These are phyloP conservation scores for Notolabrus celidotus DNA, from an alignment of 2,797 vertebrate genomes.

Conservation along the genomic window DNA sequence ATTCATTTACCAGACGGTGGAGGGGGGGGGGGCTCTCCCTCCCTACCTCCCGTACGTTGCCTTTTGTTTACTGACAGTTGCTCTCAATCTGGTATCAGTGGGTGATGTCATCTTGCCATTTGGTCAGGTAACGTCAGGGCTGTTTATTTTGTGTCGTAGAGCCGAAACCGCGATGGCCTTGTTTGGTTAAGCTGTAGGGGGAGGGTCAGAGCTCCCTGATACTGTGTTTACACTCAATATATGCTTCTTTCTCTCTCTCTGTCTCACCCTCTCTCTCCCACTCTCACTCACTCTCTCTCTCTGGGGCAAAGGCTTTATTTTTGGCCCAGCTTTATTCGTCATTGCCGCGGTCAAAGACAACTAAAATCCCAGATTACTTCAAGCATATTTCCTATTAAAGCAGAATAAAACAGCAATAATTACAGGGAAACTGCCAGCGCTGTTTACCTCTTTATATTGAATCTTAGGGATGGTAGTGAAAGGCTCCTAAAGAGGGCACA, in stretches of 20 bases:
- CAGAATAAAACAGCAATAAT: conserved; percentile 47
- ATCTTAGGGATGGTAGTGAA: conserved; percentile 19
- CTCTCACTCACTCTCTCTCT: conserved; percentile 13
- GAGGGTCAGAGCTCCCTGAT: conserved; percentile 57
- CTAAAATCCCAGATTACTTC: conserved; percentile 63
- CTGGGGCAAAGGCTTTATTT: conserved; percentile 64
- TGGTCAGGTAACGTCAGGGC: conserved; percentile 72
- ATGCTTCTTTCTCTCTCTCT: conserved; percentile 25
- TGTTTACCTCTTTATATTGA: conserved; percentile 8
- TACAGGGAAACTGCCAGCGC: conserved; percentile 26
- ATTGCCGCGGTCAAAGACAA: conserved; percentile 68
- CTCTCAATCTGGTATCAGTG: conserved; percentile 78
- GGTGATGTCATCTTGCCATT: conserved; percentile 81
- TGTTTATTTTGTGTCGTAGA: conserved; percentile 75
- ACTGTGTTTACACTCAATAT: conserved; percentile 72
- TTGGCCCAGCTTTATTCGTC: conserved; percentile 66
- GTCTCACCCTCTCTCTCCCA: background rate
- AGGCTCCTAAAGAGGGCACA: conserved; percentile 4
- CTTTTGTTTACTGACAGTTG: conserved; percentile 70
- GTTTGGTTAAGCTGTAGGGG: conserved; percentile 76
- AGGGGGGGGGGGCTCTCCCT: background rate
- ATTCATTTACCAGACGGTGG: conserved; percentile 54
- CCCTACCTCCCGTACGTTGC: background rate
- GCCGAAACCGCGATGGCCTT: conserved; percentile 76
- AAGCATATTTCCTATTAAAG: conserved; percentile 47